Percentiles rank a stretch among this genome's conserved stretches.
phyloP scores from a whole-genome alignment of 2,888 invertebrate species.

The Lithophane leautieri region DNA sequence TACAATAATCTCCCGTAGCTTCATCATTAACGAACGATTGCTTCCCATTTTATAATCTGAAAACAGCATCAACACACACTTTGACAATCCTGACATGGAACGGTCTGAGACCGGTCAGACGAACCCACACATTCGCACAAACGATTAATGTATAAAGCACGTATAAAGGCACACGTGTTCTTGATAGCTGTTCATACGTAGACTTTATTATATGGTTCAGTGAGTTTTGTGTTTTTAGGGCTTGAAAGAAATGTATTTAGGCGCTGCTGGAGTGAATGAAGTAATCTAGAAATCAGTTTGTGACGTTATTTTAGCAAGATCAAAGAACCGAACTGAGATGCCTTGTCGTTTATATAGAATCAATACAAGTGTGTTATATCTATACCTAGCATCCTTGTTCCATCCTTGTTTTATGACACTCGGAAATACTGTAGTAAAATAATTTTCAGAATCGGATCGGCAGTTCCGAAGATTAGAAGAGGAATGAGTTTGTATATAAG shows the following conservation, averaged over 20 bases:
- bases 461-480: no score
- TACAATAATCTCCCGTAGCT: background rate
- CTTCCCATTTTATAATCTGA: conserved; percentile 3
- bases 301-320: background rate
- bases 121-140: conserved; percentile 35
- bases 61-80: conserved; percentile 18
- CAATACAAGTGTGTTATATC: background rate
- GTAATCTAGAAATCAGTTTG: background rate
- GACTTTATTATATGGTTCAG: conserved; percentile 10
- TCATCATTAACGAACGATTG: background rate
- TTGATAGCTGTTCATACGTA: conserved; percentile 19
- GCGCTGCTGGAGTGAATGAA: background rate
- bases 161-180: conserved; percentile 41
- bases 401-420: no score
- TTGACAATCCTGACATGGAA: background rate
- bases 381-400: no score
- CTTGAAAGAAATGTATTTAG: background rate
- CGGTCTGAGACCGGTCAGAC: conserved; percentile 35
- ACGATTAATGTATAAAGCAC: conserved; percentile 33
- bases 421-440: no score
- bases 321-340: background rate
- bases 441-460: no score
- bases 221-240: conserved; percentile 8
- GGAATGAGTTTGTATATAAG: no score
- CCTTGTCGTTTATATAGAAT: background rate